These are phyloP conservation scores for Apodemia mormo DNA, from an alignment of 2,888 invertebrate species.

Conservation along the genomic window DNA sequence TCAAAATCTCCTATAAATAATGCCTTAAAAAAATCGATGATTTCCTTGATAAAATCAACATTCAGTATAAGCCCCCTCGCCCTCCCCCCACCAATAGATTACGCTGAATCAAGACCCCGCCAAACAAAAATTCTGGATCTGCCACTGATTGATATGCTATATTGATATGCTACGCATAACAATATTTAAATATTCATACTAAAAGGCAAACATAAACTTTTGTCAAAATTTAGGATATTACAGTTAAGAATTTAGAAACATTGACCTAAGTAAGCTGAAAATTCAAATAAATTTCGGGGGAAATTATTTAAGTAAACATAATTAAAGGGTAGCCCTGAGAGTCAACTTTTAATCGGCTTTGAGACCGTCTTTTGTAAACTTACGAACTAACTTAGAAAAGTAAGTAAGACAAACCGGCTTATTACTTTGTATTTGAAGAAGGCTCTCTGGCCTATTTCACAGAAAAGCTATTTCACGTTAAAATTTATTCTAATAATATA, in stretches of 20 bases:
- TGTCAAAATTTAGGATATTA: constrained; percentile 1
- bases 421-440: constrained; percentile 22
- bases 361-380: constrained; percentile 27
- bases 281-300: constrained; percentile 22
- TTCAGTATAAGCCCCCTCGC: too few relatives aligned
- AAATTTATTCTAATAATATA: too few relatives aligned
- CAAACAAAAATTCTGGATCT: too few relatives aligned
- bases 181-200: too few relatives aligned
- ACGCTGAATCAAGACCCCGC: too few relatives aligned
- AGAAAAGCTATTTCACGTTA: background rate
- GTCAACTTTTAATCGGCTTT: constrained; percentile 35
- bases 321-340: constrained; percentile 29
- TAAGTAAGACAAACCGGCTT: constrained; percentile 26
- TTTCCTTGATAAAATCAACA: too few relatives aligned
- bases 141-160: too few relatives aligned
- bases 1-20: too few relatives aligned
- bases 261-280: constrained; percentile 22
- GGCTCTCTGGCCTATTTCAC: constrained; percentile 16
- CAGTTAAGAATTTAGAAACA: constrained; percentile 22
- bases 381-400: constrained; percentile 28
- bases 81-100: too few relatives aligned
- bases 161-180: too few relatives aligned
- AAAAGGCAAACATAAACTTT: background rate
- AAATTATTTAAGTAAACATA: constrained; percentile 33
- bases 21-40: too few relatives aligned